Evolutionary conservation across 92 coral and sea anemone genomes (phyloP).

Genomic region (Porites divaricata): DNA sequence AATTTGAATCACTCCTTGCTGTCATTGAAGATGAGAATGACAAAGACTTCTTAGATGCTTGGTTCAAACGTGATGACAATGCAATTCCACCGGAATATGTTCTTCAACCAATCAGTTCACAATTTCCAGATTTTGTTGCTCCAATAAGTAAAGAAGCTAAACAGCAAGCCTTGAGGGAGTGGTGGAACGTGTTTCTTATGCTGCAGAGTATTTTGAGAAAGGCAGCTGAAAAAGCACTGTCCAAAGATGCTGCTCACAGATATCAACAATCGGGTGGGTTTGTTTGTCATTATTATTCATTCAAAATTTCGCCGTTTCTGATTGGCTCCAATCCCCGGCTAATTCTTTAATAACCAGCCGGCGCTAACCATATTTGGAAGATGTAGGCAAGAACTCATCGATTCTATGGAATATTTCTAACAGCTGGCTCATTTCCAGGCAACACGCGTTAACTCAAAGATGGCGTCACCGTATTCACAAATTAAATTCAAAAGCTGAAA

Average conservation of each 20-base stretch:
- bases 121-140: constrained; percentile 63
- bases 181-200: constrained; percentile 79
- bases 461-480: too few species aligned
- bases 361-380: too few species aligned
- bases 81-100: constrained; percentile 89
- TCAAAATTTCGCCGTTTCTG: too few species aligned
- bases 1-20: constrained; percentile 70
- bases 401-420: too few species aligned
- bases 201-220: constrained; percentile 71
- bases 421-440: too few species aligned
- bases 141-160: constrained; percentile 67
- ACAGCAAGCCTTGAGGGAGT: constrained; percentile 65
- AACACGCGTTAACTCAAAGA: too few species aligned
- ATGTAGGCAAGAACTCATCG: too few species aligned
- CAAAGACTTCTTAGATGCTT: constrained; percentile 64
- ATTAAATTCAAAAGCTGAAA: too few species aligned
- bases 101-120: constrained; percentile 87
- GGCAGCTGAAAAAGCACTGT: constrained; percentile 75
- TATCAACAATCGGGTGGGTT: constrained; percentile 81
- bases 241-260: constrained; percentile 67
- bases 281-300: neutral
- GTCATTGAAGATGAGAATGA: constrained; percentile 74
- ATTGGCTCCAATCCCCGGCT: too few species aligned
- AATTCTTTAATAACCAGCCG: too few species aligned
- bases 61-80: constrained; percentile 81